Percentiles rank a stretch among this genome's conserved stretches.
Conservation (phyloP, 2,888 invertebrate genomes). For the Campoplex capitator region DNA sequence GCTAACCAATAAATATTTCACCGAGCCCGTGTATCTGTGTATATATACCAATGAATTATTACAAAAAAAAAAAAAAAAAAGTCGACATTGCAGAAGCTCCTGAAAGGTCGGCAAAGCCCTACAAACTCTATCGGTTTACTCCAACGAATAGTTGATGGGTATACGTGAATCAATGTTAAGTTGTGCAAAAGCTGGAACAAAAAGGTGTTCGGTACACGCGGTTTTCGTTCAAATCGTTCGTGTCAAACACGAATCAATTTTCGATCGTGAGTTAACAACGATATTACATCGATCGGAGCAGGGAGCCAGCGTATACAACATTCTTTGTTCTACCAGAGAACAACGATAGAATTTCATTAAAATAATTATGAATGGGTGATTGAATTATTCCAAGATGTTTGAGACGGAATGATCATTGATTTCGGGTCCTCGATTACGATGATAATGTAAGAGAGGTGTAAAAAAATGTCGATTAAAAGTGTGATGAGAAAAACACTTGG, state of each 20-base stretch:
- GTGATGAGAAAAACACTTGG: background rate
- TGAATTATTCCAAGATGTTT: background rate
- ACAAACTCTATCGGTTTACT: no score
- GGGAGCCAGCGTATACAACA: background rate
- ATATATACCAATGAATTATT: no score
- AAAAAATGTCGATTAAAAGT: no score
- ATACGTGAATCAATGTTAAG: no score
- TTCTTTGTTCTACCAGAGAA: background rate
- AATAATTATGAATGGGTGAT: background rate
- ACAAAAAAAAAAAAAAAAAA: background rate
- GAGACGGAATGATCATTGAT: background rate
- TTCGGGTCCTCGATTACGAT: background rate
- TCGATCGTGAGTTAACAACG: background rate
- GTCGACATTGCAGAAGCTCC: constrained; percentile 9
- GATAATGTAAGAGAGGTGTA: background rate
- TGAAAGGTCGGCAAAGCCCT: background rate
- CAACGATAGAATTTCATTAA: background rate
- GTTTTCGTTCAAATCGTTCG: no score
- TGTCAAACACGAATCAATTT: background rate
- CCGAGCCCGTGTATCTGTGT: background rate
- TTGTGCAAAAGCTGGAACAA: no score
- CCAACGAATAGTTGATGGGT: no score
- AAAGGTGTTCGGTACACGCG: no score
- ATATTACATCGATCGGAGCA: background rate
- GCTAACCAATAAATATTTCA: background rate